These are phyloP conservation scores for Saimiri boliviensis DNA, from an alignment of 2,113 vertebrate genomes.

Conservation along the genomic window DNA sequence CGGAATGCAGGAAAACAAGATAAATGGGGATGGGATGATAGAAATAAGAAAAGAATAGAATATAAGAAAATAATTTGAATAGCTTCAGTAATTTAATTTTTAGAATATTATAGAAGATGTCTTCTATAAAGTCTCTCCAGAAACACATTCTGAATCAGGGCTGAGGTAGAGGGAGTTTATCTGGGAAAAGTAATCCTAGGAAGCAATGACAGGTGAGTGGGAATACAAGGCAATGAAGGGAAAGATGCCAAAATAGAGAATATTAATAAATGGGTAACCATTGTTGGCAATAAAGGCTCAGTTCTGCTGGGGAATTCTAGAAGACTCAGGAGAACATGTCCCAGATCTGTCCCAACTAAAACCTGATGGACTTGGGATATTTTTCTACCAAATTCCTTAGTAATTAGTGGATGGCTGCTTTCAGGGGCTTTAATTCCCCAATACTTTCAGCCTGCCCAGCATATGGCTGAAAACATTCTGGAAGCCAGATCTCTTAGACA, in stretches of 20 bases:
- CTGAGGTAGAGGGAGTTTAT: background rate
- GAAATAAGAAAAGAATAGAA: background rate
- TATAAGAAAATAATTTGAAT: background rate
- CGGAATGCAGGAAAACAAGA: background rate
- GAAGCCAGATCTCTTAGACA: background rate
- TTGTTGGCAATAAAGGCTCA: accelerated
- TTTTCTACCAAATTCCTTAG: background rate
- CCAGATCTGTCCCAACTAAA: background rate
- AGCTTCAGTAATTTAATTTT: background rate
- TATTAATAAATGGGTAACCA: background rate
- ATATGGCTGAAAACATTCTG: background rate
- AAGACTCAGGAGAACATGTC: background rate
- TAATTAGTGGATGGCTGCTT: background rate
- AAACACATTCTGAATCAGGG: background rate
- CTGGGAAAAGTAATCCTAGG: background rate
- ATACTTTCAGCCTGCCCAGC: background rate
- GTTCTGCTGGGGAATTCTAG: background rate
- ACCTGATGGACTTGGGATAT: background rate
- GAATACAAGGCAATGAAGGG: background rate
- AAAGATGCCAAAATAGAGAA: background rate
- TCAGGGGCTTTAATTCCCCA: background rate
- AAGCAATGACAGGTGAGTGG: background rate
- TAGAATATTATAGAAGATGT: background rate
- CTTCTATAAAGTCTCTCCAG: background rate
- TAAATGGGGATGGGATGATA: slow-evolving; percentile 23